phyloP scores from a whole-genome alignment of 2,888 invertebrate genomes.

The Mimas tiliae region DNA sequence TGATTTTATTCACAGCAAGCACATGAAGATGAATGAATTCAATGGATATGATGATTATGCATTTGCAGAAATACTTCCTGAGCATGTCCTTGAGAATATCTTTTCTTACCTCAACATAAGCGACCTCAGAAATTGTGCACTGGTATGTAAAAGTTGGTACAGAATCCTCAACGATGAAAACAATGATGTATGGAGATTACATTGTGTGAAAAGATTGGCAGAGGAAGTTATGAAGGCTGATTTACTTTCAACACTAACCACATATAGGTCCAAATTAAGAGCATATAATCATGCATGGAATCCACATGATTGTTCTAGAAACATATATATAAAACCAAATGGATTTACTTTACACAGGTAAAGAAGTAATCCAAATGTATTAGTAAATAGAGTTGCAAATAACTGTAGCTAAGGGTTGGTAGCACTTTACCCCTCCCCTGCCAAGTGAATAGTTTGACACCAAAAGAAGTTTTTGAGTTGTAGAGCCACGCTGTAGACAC shows the following conservation, averaged over 20 bases:
- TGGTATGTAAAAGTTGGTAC: slow-evolving; percentile 97
- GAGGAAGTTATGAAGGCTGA: slow-evolving; percentile 95
- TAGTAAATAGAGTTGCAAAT: background rate
- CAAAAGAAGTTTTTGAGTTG: too few relatives aligned
- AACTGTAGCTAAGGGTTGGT: too few relatives aligned
- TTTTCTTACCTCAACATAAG: slow-evolving; percentile 95
- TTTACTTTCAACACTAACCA: slow-evolving; percentile 93
- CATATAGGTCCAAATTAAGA: slow-evolving; percentile 96
- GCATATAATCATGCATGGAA: slow-evolving; percentile 99
- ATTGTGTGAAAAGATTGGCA: slow-evolving; percentile 93
- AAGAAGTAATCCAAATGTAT: background rate
- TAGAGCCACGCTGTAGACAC: too few relatives aligned
- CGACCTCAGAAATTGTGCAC: slow-evolving; percentile 94
- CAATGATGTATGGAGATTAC: slow-evolving; percentile 97
- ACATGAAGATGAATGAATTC: slow-evolving; percentile 47
- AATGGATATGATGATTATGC: slow-evolving; percentile 76
- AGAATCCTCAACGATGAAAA: slow-evolving; percentile 95
- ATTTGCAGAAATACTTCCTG: slow-evolving; percentile 87
- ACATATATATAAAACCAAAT: slow-evolving; percentile 98
- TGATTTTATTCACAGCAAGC: slow-evolving; percentile 6
- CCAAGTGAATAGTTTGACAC: too few relatives aligned
- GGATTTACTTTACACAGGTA: slow-evolving; percentile 97
- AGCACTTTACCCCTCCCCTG: too few relatives aligned
- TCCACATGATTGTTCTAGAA: slow-evolving; percentile 97
- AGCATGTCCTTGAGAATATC: slow-evolving; percentile 93